Evolutionary conservation across 2,888 invertebrate species (phyloP), one percentile per base, ranked within the genome.

Genomic region (Oeneis ivallda): DNA sequence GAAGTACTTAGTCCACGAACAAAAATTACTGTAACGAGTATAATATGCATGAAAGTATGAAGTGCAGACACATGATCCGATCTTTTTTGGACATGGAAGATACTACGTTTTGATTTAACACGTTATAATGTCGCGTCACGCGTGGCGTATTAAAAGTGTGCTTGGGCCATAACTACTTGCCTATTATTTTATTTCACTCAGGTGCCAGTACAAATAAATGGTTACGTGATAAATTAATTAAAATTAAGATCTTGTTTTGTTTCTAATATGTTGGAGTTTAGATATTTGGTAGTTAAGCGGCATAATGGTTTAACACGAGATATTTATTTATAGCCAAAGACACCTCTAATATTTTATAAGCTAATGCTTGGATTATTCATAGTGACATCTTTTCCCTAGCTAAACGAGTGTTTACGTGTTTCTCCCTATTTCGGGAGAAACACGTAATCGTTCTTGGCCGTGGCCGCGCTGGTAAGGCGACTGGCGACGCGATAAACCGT

Each of bases 171-270:
- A 75, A 67, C 65, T 57, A 61, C 60, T 50, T 68, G 58, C 70
- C 26, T 52, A 70, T 37, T 37, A 37, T 8, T 37, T 37, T 37
- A 37, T 37, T 6, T 41, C 66, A 68, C 65, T 64, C 19, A 49
- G 72, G 69, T 74, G 74, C 64, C 66, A 70, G 72, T 74, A 64
- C 53, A 66, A 66, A 62, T 37, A 47, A 60, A 19, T 15, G n/a
- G 10, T 41, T 37, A 50, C 4, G 66, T 66, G 68, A 63, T 66
- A 63, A 39, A 49, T 9, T 17, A 62, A 17, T 9, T 43, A 10
- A 43, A 60, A 43, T 54, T 62, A 49, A 8, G 7, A 47, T 17
- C 10, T 34, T 45, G 17, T 53, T 34, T 34, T 53, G 2, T 6
- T 39, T 39, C 19, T 3, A 19, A 56, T 56, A 41, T 7, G 13